Evolutionary conservation across 2,113 vertebrate species (phyloP), one percentile per base, ranked within the genome.

Genomic region (Cervus canadensis): DNA sequence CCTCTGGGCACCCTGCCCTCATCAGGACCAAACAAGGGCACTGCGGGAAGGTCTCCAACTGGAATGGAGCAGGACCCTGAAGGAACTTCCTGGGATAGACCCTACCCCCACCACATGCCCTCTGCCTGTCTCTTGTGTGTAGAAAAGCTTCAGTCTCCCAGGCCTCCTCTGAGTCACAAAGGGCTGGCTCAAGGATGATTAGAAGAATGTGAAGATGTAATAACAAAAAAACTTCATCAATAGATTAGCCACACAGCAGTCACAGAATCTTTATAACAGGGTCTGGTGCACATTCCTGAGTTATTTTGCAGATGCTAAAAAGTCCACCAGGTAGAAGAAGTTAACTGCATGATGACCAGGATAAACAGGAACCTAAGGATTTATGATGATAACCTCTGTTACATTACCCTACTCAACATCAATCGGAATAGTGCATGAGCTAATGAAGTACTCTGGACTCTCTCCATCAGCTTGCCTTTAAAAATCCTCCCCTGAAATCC

Each of bases 1-100:
- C 0, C 17, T 71, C 64, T 36, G n/a, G 64, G 17, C 64, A 36
- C 0, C 0, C 64, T 36, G 64, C 64, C 64, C 4, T 21, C 64
- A 0, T 11, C n/a, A 36, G 17, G n/a, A 36, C 0, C 64, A 36
- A 71, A 71, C 64, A 11, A 36, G n/a, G 64, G n/a, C 0, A 0
- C 64, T 71, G 64, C 11, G 17, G 17, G 19, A 36, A 21, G n/a
- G 4, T 36, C n/a, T 71, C 33, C 17, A 36, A 12, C n/a, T 71
- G n/a, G 16, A 71, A 71, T 23, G n/a, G n/a, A 71, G 17, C 17
- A 36, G 64, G n/a, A 71, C n/a, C 0, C 64, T 71, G 17, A 36
- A 36, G 36, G 36, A 36, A 36, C 36, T 36, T 71, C 64, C 17
- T 21, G 19, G 2, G 64, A 5, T 11, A 36, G n/a, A 71, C 64